These are phyloP conservation scores for Chymomyza costata DNA, from an alignment of 1,140 invertebrate genomes.

Conservation along the genomic window DNA sequence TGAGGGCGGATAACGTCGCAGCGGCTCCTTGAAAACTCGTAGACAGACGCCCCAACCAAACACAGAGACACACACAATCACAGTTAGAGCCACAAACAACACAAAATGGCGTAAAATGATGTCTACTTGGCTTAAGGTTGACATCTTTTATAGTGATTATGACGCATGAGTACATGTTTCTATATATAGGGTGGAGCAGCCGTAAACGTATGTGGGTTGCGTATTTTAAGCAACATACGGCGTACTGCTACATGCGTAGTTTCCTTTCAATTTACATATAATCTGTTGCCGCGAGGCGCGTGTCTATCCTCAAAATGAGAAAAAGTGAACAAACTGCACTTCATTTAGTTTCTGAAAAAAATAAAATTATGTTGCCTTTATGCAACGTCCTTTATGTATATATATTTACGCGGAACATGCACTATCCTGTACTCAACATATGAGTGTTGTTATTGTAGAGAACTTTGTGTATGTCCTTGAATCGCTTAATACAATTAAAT, in stretches of 20 bases:
- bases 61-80: slow-evolving; percentile 7
- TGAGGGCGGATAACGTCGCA: slow-evolving; percentile 43
- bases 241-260: slow-evolving; percentile 2
- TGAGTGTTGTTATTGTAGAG: too few relatives aligned
- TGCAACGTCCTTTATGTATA: too few relatives aligned
- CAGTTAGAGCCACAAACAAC: not conserved
- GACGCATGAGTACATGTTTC: slow-evolving; percentile 59
- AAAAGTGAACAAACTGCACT: too few relatives aligned
- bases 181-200: too few relatives aligned
- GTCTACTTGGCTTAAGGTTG: slow-evolving; percentile 66
- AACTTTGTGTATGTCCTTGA: too few relatives aligned
- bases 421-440: too few relatives aligned
- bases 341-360: slow-evolving; percentile 63
- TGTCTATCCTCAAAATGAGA: slow-evolving; percentile 64
- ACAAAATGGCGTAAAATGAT: slow-evolving; percentile 22
- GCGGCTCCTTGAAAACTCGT: not conserved
- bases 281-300: slow-evolving; percentile 30
- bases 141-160: slow-evolving; percentile 67
- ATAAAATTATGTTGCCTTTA: too few relatives aligned
- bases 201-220: slow-evolving; percentile 8
- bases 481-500: too few relatives aligned
- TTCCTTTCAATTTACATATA: slow-evolving; percentile 61
- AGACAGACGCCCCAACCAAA: not conserved
- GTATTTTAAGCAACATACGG: slow-evolving; percentile 16
- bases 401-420: too few relatives aligned